These are phyloP conservation scores for Poecilia latipinna DNA, from an alignment of 2,113 vertebrate genomes.

Conservation along the genomic window DNA sequence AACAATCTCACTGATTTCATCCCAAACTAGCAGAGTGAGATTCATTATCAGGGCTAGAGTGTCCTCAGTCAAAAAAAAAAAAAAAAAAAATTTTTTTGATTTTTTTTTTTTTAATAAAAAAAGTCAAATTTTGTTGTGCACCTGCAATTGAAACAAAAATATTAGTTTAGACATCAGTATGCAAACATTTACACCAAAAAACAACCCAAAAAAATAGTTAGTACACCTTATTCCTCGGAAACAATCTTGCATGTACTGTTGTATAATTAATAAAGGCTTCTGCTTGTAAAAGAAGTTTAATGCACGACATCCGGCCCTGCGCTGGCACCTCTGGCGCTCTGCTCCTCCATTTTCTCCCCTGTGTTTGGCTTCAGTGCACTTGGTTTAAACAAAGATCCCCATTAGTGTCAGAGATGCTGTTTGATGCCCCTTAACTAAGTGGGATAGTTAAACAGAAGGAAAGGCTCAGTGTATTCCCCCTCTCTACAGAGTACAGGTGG, in stretches of 20 bases:
- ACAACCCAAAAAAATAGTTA: background rate
- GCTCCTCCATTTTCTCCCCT: constrained; percentile 15
- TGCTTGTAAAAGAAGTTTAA: constrained; percentile 5
- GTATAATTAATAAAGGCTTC: background rate
- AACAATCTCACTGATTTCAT: too few species aligned
- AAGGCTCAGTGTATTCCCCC: background rate
- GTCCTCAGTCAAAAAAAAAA: too few species aligned
- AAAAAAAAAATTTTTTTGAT: too few species aligned
- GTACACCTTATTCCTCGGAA: background rate
- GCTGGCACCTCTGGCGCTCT: background rate
- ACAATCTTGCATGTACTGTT: background rate
- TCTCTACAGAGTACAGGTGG: constrained; percentile 13
- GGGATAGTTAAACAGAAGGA: constrained; percentile 23
- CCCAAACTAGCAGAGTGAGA: too few species aligned
- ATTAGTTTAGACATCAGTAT: too few species aligned
- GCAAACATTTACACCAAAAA: too few species aligned
- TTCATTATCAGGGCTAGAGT: too few species aligned
- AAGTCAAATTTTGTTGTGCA: too few species aligned
- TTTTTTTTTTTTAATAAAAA: too few species aligned
- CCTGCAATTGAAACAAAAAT: too few species aligned
- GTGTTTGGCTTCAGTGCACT: constrained; percentile 50
- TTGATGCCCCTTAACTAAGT: constrained; percentile 37
- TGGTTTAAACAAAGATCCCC: constrained; percentile 60
- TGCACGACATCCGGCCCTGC: too few species aligned
- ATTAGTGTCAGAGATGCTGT: constrained; percentile 59